Percentiles rank a stretch among this genome's conserved stretches.
Conservation (phyloP, 1,140 invertebrate genomes). For the Hylaeus volcanicus region DNA sequence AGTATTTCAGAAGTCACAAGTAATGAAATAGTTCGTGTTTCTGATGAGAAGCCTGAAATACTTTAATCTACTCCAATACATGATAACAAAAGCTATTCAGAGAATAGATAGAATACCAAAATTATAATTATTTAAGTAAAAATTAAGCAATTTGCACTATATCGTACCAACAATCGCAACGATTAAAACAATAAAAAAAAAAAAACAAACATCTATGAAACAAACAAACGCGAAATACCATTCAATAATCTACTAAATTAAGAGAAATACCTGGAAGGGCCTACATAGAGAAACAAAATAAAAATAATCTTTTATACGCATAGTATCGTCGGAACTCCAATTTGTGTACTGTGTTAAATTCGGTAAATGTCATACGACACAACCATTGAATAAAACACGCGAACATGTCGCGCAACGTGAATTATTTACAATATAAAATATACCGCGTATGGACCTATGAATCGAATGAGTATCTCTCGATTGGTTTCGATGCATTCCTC, state of each 20-base stretch:
- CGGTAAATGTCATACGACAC: slow-evolving; percentile 6
- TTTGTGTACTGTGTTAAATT: slow-evolving; percentile 9
- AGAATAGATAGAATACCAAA: neutral
- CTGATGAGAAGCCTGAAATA: slow-evolving; percentile 5
- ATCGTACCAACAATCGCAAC: neutral
- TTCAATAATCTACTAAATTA: neutral
- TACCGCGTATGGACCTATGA: neutral
- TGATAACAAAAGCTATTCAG: neutral
- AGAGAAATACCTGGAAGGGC: slow-evolving; percentile 9
- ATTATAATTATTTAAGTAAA: neutral
- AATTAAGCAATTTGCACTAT: neutral
- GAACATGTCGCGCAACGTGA: neutral
- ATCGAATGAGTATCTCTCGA: neutral
- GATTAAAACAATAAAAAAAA: neutral
- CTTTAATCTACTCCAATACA: slow-evolving; percentile 5
- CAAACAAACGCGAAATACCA: neutral
- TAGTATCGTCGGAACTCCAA: slow-evolving; percentile 9
- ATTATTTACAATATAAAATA: slow-evolving; percentile 15
- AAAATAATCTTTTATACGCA: neutral
- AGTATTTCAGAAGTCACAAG: neutral
- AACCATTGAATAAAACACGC: slow-evolving; percentile 5
- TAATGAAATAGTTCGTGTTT: neutral
- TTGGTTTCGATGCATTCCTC: neutral
- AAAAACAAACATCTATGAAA: neutral
- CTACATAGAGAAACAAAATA: neutral